Conservation (phyloP, 2,888 invertebrate genomes). For the Volucella inflata region DNA sequence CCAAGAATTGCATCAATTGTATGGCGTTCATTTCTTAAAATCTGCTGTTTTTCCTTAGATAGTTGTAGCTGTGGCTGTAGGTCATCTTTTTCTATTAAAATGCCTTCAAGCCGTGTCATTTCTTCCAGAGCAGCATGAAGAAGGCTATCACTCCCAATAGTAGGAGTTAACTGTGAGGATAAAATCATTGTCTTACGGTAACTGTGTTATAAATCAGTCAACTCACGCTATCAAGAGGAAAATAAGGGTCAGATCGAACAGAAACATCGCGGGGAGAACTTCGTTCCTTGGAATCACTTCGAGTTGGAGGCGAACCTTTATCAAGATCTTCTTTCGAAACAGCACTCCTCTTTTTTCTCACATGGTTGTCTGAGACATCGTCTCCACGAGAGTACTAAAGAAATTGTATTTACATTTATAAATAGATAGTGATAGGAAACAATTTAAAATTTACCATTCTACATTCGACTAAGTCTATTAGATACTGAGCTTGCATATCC, state of each 20-base stretch:
- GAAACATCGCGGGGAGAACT: too few species aligned
- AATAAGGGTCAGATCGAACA: too few species aligned
- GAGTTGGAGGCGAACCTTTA: too few species aligned
- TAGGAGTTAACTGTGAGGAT: conserved; percentile 4
- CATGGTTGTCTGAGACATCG: too few species aligned
- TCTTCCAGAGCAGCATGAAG: conserved; percentile 78
- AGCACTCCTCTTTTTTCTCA: too few species aligned
- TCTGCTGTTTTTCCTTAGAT: conserved; percentile 76
- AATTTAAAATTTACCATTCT: conserved; percentile 74
- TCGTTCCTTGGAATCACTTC: too few species aligned
- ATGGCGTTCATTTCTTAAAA: conserved; percentile 76
- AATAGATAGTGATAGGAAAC: background rate
- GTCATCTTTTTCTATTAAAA: conserved; percentile 77
- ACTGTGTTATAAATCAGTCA: too few species aligned
- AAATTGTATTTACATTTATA: background rate
- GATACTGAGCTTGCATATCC: conserved; percentile 79
- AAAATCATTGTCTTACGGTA: too few species aligned
- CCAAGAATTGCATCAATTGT: conserved; percentile 78
- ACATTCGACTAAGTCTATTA: conserved; percentile 81
- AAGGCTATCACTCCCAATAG: conserved; percentile 78
- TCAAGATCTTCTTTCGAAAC: too few species aligned
- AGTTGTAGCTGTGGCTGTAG: conserved; percentile 76
- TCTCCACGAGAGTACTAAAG: too few species aligned
- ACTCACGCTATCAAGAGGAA: too few species aligned
- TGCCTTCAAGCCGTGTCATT: conserved; percentile 77